These are phyloP conservation scores for Odontamblyopus lacepedii DNA, from an alignment of 2,797 vertebrate genomes.

Conservation along the genomic window DNA sequence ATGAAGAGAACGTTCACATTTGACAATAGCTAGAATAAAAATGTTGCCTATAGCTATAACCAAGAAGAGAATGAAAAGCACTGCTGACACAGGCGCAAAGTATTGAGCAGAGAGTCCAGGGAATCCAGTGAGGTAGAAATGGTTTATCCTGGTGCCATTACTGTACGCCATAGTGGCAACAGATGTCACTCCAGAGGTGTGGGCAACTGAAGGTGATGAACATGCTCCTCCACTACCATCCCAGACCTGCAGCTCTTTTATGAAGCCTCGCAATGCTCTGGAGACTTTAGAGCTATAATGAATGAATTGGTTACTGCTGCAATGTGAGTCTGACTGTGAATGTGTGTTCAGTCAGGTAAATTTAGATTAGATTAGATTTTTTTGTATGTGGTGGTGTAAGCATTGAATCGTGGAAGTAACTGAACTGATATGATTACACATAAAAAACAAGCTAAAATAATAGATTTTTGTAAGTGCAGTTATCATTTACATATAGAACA, in stretches of 20 bases:
- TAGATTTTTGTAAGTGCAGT: too few relatives aligned
- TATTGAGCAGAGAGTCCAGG: conserved; percentile 48
- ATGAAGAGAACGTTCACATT: conserved; percentile 53
- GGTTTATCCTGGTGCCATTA: conserved; percentile 37
- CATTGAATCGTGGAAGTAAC: too few relatives aligned
- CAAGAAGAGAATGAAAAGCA: conserved; percentile 49
- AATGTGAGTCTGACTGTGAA: not conserved
- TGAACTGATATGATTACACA: too few relatives aligned
- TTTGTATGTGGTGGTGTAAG: too few relatives aligned
- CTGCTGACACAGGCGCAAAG: conserved; percentile 27
- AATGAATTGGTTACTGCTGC: not conserved
- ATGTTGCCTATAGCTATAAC: conserved; percentile 57
- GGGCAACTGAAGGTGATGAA: not conserved
- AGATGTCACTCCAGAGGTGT: not conserved
- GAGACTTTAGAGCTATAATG: not conserved
- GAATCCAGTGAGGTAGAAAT: conserved; percentile 69
- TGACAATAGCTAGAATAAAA: conserved; percentile 60
- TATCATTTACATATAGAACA: too few relatives aligned
- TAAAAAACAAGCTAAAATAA: too few relatives aligned
- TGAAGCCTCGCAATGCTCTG: not conserved
- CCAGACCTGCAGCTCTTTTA: not conserved
- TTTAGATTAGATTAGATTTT: too few relatives aligned
- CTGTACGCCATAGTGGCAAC: not conserved
- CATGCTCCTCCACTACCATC: not conserved
- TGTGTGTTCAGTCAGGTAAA: too few relatives aligned